These are phyloP conservation scores for Oscheius sp. DNA, from an alignment of 2,888 invertebrate genomes.

Conservation along the genomic window DNA sequence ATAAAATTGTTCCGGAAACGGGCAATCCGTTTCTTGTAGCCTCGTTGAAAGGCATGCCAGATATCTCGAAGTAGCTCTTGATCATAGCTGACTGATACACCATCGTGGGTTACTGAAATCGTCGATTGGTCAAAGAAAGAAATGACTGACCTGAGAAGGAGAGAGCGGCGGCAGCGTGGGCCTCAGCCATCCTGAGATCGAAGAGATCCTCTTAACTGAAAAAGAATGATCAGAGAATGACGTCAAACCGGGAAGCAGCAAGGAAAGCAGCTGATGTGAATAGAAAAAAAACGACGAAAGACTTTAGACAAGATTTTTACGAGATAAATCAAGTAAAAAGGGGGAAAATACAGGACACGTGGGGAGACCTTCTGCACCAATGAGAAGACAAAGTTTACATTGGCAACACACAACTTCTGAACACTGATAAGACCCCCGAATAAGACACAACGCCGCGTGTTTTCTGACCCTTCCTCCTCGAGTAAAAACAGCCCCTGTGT, in stretches of 20 bases:
- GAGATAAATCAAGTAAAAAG: not conserved
- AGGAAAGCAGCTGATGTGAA: not conserved
- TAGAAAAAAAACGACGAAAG: not conserved
- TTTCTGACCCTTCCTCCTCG: too few species aligned
- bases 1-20: conserved; percentile 93
- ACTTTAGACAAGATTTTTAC: not conserved
- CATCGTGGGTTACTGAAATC: conserved; percentile 87
- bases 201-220: conserved; percentile 6
- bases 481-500: not conserved
- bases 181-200: conserved; percentile 66
- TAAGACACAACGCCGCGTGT: not conserved
- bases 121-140: not conserved
- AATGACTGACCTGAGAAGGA: conserved; percentile 50
- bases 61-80: conserved; percentile 93
- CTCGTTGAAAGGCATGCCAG: conserved; percentile 91
- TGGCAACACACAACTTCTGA: not conserved
- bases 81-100: conserved; percentile 97
- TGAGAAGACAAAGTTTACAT: not conserved
- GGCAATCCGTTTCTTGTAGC: conserved; percentile 92
- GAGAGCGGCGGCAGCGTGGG: conserved; percentile 69
- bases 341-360: conserved; percentile 1
- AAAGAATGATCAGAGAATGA: not conserved
- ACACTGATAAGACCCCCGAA: conserved; percentile 9
- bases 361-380: too few species aligned
- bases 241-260: not conserved